A percentile compares a stretch with the other conserved stretches of the same genome.
These are phyloP conservation scores for Mormoops blainvillei DNA, from an alignment of 2,113 vertebrate genomes.

Conservation along the genomic window DNA sequence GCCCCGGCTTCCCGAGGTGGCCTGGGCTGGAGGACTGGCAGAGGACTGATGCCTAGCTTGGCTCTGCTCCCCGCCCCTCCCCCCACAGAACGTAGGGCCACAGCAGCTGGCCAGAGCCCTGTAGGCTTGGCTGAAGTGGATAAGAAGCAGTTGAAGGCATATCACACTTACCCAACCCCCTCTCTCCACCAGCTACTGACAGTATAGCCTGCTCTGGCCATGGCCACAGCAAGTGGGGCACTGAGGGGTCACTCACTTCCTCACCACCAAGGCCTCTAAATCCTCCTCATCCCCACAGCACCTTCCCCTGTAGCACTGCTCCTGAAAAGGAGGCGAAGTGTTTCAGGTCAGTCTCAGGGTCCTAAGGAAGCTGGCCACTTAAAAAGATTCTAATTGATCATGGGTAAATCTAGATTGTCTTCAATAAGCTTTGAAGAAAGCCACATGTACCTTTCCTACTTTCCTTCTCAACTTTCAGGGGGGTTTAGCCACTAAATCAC, in stretches of 20 bases:
- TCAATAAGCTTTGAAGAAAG: not conserved
- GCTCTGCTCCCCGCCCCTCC: not conserved
- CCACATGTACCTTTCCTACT: not conserved
- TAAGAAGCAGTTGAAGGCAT: not conserved
- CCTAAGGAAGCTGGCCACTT: not conserved
- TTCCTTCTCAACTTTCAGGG: not conserved
- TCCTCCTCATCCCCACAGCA: not conserved
- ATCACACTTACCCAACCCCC: not conserved
- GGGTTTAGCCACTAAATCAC: constrained; percentile 3
- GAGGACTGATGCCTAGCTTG: not conserved
- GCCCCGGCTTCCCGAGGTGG: not conserved
- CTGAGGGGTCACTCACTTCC: not conserved
- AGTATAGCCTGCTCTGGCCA: not conserved
- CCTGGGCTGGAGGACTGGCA: not conserved
- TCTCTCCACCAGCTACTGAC: constrained; percentile 43
- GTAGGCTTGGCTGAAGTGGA: not conserved
- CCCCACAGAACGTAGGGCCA: not conserved
- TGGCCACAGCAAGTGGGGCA: not conserved
- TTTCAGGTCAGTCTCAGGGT: not conserved
- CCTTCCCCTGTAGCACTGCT: not conserved
- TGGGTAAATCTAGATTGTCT: not conserved
- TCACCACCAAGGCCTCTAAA: not conserved
- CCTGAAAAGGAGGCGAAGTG: not conserved
- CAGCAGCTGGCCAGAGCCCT: not conserved
- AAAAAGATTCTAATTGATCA: not conserved